Conservation (phyloP, 2,113 vertebrate species). For the Bos javanicus region DNA sequence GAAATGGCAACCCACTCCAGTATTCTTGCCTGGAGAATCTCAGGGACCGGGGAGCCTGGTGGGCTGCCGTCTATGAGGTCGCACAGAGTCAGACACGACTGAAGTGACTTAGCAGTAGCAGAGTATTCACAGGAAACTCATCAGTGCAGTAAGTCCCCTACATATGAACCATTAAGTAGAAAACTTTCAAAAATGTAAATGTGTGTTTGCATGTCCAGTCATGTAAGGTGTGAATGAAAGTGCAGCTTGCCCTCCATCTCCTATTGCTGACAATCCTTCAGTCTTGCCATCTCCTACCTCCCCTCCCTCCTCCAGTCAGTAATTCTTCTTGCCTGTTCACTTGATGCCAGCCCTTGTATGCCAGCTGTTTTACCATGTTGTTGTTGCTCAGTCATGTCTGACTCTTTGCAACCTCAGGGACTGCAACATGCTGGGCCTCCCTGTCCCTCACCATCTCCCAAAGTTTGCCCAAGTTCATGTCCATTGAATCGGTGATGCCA, state of each 20-base stretch:
- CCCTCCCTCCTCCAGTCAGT: not conserved
- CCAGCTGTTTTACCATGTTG: not conserved
- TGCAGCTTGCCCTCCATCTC: not conserved
- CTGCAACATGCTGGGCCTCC: accelerated
- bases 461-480: not conserved
- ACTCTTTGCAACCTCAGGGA: not conserved
- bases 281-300: not conserved
- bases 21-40: too few species aligned
- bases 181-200: not conserved
- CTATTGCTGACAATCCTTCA: not conserved
- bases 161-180: not conserved
- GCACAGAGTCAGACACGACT: too few species aligned
- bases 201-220: not conserved
- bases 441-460: not conserved
- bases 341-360: not conserved
- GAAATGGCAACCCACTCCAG: too few species aligned
- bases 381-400: not conserved
- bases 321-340: not conserved
- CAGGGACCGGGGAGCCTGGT: too few species aligned
- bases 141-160: not conserved
- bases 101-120: too few species aligned
- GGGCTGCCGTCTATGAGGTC: too few species aligned
- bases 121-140: not conserved
- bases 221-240: not conserved
- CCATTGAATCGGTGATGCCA: not conserved